A percentile compares a stretch with the other conserved stretches of the same genome.
These are phyloP conservation scores for Psilanteris sp. DNA, from an alignment of 1,140 invertebrate species.

Conservation along the genomic window DNA sequence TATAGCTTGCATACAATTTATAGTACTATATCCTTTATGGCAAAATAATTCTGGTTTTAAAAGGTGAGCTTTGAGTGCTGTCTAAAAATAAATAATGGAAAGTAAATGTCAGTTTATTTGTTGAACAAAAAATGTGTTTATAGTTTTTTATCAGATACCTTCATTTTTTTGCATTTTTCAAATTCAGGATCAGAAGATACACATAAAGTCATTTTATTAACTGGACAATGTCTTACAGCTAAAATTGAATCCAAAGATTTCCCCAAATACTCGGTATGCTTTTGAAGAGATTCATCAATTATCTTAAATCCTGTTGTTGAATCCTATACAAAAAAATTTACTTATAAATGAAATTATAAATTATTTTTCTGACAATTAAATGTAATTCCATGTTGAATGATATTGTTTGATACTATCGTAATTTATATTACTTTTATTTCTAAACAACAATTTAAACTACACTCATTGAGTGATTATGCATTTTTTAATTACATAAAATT, in stretches of 20 bases:
- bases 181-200: constrained; percentile 94
- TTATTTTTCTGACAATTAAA: too few species aligned
- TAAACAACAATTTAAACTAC: too few species aligned
- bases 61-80: constrained; percentile 90
- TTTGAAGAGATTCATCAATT: constrained; percentile 83
- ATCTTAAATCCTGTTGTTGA: constrained; percentile 83
- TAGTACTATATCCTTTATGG: constrained; percentile 90
- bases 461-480: too few species aligned
- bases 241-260: constrained; percentile 85
- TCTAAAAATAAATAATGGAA: constrained; percentile 81
- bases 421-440: too few species aligned
- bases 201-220: constrained; percentile 89
- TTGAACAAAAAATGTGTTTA: too few species aligned
- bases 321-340: constrained; percentile 81
- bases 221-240: constrained; percentile 88
- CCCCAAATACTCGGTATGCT: constrained; percentile 83
- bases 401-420: too few species aligned
- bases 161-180: constrained; percentile 96
- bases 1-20: constrained; percentile 93
- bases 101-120: too few species aligned
- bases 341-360: too few species aligned
- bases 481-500: too few species aligned
- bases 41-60: constrained; percentile 94
- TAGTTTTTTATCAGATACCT: constrained; percentile 80
- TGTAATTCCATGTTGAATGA: too few species aligned